Conservation (phyloP, 2,797 vertebrate genomes). For the Ctenopoma kingsleyae region DNA sequence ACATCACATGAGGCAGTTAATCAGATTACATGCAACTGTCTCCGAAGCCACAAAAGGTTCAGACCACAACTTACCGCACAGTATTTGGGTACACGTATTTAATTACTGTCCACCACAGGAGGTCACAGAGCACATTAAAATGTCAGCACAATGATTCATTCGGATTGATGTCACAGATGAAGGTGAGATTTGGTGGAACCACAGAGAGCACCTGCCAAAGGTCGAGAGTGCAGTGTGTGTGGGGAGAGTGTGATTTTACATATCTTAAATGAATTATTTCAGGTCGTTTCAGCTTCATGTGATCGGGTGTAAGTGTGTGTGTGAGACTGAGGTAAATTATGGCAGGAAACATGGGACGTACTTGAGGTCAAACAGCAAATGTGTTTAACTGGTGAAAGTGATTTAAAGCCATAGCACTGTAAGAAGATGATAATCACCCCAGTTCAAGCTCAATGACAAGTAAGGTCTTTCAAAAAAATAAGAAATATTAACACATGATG, state of each 20-base stretch:
- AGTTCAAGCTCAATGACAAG: constrained; percentile 32
- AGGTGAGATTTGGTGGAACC: constrained; percentile 42
- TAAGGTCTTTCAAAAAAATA: constrained; percentile 10
- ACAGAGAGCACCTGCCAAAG: constrained; percentile 45
- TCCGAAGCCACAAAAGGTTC: too few species aligned
- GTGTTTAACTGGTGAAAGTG: constrained; percentile 12
- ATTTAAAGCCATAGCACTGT: constrained; percentile 2
- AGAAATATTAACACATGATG: constrained; percentile 5
- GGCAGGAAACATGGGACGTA: constrained; percentile 9
- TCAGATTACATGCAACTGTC: too few species aligned
- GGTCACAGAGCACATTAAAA: constrained; percentile 9
- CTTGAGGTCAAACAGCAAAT: constrained; percentile 6
- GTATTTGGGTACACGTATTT: not conserved
- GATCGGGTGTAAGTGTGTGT: not conserved
- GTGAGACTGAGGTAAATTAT: not conserved
- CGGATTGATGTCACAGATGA: constrained; percentile 49
- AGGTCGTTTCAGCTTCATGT: constrained; percentile 37
- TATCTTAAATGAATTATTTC: constrained; percentile 48
- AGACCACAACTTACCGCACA: too few species aligned
- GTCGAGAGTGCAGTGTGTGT: constrained; percentile 41
- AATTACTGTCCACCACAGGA: not conserved
- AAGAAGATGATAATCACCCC: constrained; percentile 5
- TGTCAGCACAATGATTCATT: not conserved
- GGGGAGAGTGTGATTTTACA: constrained; percentile 17
- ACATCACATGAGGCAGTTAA: too few species aligned